Evolutionary conservation across 2,888 invertebrate genomes (phyloP).

Genomic region (Amiota mariae): DNA sequence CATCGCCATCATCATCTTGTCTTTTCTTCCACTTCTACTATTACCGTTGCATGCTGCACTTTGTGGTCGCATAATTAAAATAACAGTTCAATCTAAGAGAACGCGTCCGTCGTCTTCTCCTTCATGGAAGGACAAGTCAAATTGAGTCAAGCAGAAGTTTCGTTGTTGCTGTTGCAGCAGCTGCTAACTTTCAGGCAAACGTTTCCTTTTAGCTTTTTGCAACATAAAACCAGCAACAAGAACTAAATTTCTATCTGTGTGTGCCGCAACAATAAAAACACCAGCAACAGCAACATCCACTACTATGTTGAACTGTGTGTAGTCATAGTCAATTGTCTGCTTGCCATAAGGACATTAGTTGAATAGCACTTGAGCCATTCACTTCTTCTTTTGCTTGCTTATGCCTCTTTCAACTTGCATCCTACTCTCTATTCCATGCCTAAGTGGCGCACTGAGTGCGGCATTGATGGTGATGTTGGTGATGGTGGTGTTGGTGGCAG

Average conservation of each 20-base stretch:
- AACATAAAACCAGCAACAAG: neutral
- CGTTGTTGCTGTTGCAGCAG: neutral
- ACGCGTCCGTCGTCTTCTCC: neutral
- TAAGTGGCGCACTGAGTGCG: conserved; percentile 4
- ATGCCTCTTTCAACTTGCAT: conserved; percentile 1
- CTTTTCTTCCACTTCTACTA: neutral
- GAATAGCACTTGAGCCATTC: conserved; percentile 11
- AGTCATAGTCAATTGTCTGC: conserved; percentile 13
- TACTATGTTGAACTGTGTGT: neutral
- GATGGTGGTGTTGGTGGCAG: no score
- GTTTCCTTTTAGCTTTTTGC: neutral
- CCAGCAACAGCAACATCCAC: neutral
- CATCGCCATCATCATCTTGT: no score
- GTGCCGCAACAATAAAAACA: neutral
- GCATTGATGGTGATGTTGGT: neutral
- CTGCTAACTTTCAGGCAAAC: conserved; percentile 7
- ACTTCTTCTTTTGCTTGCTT: neutral
- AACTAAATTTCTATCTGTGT: no score
- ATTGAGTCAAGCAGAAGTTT: conserved; percentile 18
- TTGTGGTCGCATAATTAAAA: conserved; percentile 60
- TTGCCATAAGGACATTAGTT: conserved; percentile 22
- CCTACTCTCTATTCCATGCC: neutral
- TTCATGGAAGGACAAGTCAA: no score
- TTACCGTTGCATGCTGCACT: conserved; percentile 7
- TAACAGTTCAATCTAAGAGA: conserved; percentile 54